These are phyloP conservation scores for Melanerpes aurifrons DNA, from an alignment of 2,113 vertebrate genomes.

Conservation along the genomic window DNA sequence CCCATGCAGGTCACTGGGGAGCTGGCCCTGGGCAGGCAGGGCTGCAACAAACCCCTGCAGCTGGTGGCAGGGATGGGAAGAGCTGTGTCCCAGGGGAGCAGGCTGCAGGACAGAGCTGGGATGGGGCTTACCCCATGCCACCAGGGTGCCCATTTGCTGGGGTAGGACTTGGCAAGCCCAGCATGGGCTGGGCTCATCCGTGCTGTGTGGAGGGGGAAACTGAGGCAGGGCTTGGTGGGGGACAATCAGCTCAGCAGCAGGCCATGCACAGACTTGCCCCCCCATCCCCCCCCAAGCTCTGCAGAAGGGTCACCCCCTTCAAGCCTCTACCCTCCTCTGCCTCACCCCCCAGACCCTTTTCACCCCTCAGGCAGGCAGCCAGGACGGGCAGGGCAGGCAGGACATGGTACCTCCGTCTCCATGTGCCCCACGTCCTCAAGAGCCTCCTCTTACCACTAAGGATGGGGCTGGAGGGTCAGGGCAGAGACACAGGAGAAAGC, in stretches of 20 bases:
- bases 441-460: conserved; percentile 96
- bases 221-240: background rate
- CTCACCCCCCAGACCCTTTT: accelerated
- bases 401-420: conserved; percentile 94
- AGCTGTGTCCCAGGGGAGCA: accelerated
- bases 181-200: accelerated
- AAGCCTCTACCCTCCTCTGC: background rate
- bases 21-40: background rate
- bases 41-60: background rate
- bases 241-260: background rate
- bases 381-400: background rate
- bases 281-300: no score
- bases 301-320: background rate
- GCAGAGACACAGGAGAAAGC: conserved; percentile 78
- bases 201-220: accelerated
- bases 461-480: conserved; percentile 92
- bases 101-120: accelerated
- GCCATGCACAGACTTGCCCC: background rate
- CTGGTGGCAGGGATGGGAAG: accelerated
- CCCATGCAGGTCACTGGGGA: accelerated
- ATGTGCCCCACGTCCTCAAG: conserved; percentile 94
- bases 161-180: background rate
- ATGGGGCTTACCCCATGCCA: background rate
- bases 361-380: background rate
- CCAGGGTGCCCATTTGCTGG: accelerated